Conservation (phyloP, 2,888 invertebrate species). For the Syrista parreyssii region DNA sequence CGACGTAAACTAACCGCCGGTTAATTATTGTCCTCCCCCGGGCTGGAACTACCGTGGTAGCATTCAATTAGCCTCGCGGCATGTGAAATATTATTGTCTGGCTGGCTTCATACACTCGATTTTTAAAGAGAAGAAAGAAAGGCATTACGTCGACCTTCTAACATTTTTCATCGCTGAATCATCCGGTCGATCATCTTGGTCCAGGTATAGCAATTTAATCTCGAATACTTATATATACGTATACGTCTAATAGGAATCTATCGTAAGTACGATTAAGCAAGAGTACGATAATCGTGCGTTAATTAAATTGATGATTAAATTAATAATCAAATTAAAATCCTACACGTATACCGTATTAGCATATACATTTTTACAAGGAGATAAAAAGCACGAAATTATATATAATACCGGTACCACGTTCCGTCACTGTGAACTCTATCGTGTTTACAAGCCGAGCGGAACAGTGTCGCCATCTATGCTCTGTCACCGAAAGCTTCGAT, state of each 20-base stretch:
- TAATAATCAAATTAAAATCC: not conserved
- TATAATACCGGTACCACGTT: not conserved
- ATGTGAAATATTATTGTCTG: constrained; percentile 60
- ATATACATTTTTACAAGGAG: not conserved
- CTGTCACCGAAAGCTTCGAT: not conserved
- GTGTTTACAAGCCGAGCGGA: not conserved
- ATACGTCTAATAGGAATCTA: not conserved
- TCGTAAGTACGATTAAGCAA: not conserved
- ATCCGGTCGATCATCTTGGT: constrained; percentile 15
- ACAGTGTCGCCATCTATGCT: not conserved
- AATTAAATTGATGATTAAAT: not conserved
- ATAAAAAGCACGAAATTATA: not conserved
- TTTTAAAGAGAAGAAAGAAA: constrained; percentile 44
- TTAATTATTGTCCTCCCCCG: constrained; percentile 62
- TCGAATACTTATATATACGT: not conserved
- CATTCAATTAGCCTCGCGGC: constrained; percentile 64
- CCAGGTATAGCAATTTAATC: not conserved
- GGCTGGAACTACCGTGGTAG: constrained; percentile 63
- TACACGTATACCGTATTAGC: not conserved
- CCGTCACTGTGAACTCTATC: not conserved
- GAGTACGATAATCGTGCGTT: not conserved
- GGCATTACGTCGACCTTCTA: constrained; percentile 47
- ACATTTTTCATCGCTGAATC: constrained; percentile 53
- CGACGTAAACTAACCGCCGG: constrained; percentile 63
- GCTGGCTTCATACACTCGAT: constrained; percentile 49